Evolutionary conservation across 2,888 invertebrate species (phyloP), one percentile per base, ranked within the genome.

Genomic region (Sinohyriopsis cumingii): DNA sequence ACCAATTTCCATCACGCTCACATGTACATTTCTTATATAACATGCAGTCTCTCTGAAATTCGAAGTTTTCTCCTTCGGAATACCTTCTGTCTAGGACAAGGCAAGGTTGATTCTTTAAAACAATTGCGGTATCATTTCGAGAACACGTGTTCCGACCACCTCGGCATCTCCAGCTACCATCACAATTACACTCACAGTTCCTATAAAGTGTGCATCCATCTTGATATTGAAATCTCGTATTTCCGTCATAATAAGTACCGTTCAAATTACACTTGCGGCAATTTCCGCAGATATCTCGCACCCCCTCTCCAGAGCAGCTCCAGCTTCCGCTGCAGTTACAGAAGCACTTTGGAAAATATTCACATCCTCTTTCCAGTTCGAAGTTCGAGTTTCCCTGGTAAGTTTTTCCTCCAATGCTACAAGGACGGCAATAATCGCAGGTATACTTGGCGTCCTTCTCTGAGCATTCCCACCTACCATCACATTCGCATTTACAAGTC

Each of bases 241-340:
- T 72, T 0, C 77, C 75, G 28, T 71, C 68, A 62, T 70, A 77
- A 24, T 73, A 77, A 9, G 66, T n/a, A 56, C 68, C 73, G 3
- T 75, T 75, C n/a, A 77, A 73, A 55, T 77, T 73, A 54, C 77
- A 77, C 66, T 72, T 75, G 28, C 77, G 69, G 60, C 76, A 76
- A 12, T 62, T 33, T 1, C 71, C 72, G 45, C 76, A 75, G 76
- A 86, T 18, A 73, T 77, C 78, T 79, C 80, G 61, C 59, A 78
- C 15, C 73, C 74, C 60, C 62, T 80, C 59, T 71, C 81, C 65
- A 1, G 82, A 81, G 67, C 87, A 87, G 15, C 72, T 66, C 84
- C 85, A 87, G 54, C 81, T 74, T 5, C 85, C 85, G 59, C 84
- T 80, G 72, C 83, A 84, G 22, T 78, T 73, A 55, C 87, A 87